Evolutionary conservation across 2,113 vertebrate genomes (phyloP), one percentile per base, ranked within the genome.

Genomic region (Podilymbus podiceps): DNA sequence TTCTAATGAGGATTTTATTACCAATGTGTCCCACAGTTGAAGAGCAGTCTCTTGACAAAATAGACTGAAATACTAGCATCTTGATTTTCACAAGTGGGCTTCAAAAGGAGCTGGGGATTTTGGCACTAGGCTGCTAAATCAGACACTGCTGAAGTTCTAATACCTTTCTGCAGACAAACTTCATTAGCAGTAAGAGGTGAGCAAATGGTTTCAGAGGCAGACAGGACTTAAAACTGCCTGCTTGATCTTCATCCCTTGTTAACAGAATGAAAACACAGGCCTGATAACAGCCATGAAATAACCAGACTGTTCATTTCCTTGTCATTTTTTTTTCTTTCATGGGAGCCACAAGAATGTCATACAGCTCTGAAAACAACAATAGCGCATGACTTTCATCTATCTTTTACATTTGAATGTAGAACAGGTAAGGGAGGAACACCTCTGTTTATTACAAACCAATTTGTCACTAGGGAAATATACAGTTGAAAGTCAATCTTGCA

Each of bases 401-500:
- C 15, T 77, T 58, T 67, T 38, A 42, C 11, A 28, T 53, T 47
- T 88, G 22, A 44, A 68, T 52, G 22, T 18, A 86, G 24, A 69
- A 76, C 20, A 55, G 22, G 4, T 5, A 8, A 5, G 0, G 0
- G 6, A 23, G 5, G 19, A 66, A 5, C 20, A 88, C 7, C 5
- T 44, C 31, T 15, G 15, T 31, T 67, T 40, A 55, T 30, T 5
- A 4, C 25, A 83, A 46, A 50, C 71, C 21, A 47, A 58, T 42
- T 58, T 90, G 49, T 89, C 33, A 72, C 13, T 6, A 6, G 7
- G 27, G 68, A 75, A 92, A 87, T 4, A 90, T 0, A 81, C 5
- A 63, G 19, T 1, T 75, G 47, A 20, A 91, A 90, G n/a, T 52
- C 44, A 67, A 52, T 56, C 81, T 59, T 82, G 35, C 30, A 75